Base-by-base conservation (phyloP, 1,140 invertebrate genomes). In the Venustaconcha ellipsiformis region DNA sequence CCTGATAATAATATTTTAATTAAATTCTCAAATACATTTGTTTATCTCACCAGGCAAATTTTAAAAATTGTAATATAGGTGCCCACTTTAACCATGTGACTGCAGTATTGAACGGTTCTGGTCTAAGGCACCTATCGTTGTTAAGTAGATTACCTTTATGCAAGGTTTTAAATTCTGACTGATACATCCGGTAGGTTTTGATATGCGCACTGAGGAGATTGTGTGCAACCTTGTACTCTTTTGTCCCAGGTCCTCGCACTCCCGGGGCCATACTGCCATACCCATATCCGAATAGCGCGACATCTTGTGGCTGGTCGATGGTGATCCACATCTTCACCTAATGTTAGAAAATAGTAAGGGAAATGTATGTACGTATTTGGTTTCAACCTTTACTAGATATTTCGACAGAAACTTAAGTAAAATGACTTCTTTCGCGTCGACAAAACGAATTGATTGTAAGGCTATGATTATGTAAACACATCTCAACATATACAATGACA, bases 251-350 rank as follows among this genome's bases (percentile, higher is more conserved):
- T 20, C 67, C 66, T 8, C 72, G 68, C 0, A 78, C 37, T n/a
- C 82, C 80, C 14, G 84, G 80, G 37, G 83, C 82, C 57, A 75
- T 58, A 2, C 57, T 69, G 14, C 83, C 86, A 14, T 57, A 14
- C 1, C 81, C 85, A 69, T 90, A 88, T 14, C 84, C 89, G 13
- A 72, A 64, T 15, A 69, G 67, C 1, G 78, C 71, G 14, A 82
- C 76, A 12, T 81, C 75, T 2, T 70, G 81, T 14, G 90, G 88
- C 57, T 91, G 89, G 72, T 90, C 88, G 26, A 90, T 79, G 12
- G 90, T 90, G 8, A 90, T 78, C 89, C 89, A 91, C 13, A 70
- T 71, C 68, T 87, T 87, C 1, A 91, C 89, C 78, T 88, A 48
- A 11, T 60, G 18, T 20, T 62, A 12, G 57, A 67, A 76, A 57